Evolutionary conservation across 2,113 vertebrate species (phyloP).

Genomic region (Eclectus roratus): DNA sequence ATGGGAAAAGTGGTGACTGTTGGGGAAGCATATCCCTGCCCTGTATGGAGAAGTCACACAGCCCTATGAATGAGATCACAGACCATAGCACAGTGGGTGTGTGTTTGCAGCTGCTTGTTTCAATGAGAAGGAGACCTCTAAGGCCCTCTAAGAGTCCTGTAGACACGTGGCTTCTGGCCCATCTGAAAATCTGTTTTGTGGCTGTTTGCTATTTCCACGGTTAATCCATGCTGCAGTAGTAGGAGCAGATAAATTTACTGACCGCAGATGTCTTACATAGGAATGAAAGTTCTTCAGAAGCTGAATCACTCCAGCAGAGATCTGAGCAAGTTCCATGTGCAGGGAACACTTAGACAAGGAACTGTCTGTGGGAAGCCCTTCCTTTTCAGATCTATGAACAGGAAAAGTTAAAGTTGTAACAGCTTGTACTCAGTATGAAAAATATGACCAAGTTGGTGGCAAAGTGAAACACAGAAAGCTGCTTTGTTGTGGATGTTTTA

Average conservation of each 20-base stretch:
- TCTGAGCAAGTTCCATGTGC: not conserved
- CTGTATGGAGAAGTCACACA: not conserved
- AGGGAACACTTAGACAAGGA: not conserved
- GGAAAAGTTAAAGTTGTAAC: not conserved
- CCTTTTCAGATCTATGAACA: not conserved
- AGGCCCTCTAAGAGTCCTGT: not conserved
- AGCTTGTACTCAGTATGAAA: not conserved
- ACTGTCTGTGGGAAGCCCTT: not conserved
- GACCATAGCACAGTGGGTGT: accelerated
- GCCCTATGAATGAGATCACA: not conserved
- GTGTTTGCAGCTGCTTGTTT: not conserved
- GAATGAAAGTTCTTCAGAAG: not conserved
- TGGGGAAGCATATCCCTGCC: not conserved
- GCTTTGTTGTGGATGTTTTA: not conserved
- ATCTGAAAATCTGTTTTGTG: not conserved
- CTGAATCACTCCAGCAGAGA: not conserved
- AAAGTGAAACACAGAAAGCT: not conserved
- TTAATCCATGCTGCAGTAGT: not conserved
- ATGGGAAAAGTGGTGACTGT: not conserved
- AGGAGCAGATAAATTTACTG: not conserved
- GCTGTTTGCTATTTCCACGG: not conserved
- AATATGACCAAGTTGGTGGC: not conserved
- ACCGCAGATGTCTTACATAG: not conserved
- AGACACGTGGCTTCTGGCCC: not conserved
- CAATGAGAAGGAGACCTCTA: not conserved